Percentiles rank a stretch among this genome's conserved stretches.
These are phyloP conservation scores for Brenthis hecate DNA, from an alignment of 2,888 invertebrate genomes.

Conservation along the genomic window DNA sequence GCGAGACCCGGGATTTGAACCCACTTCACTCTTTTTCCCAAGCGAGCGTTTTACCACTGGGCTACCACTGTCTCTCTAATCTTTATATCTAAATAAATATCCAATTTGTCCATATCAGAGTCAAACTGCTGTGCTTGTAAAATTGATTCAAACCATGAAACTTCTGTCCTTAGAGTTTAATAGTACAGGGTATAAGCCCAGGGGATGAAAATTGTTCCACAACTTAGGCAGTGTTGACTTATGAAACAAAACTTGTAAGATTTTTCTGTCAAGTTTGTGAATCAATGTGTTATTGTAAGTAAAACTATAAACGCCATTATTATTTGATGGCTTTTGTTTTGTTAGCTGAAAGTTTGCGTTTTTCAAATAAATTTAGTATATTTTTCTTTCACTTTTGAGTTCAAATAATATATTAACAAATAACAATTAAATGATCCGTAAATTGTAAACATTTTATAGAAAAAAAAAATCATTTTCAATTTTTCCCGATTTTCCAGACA, in stretches of 20 bases:
- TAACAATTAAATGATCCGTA: too few relatives aligned
- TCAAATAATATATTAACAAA: too few relatives aligned
- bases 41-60: too few relatives aligned
- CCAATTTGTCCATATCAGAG: constrained; percentile 14
- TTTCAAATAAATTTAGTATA: neutral
- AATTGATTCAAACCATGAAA: constrained; percentile 28
- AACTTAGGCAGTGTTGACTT: constrained; percentile 43
- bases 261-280: constrained; percentile 36
- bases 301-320: neutral
- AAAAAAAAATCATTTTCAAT: too few relatives aligned
- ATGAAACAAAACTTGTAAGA: constrained; percentile 42
- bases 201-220: constrained; percentile 35
- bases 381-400: too few relatives aligned
- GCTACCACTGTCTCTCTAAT: too few relatives aligned
- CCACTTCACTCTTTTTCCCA: too few relatives aligned
- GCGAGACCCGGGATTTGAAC: too few relatives aligned
- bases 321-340: constrained; percentile 1
- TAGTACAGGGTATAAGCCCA: constrained; percentile 30
- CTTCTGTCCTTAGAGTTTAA: constrained; percentile 26
- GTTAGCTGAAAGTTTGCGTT: neutral
- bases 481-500: too few relatives aligned
- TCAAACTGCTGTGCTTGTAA: constrained; percentile 5
- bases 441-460: too few relatives aligned
- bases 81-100: neutral
- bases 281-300: constrained; percentile 11